Conservation (phyloP, 2,113 vertebrate genomes). For the Mus pahari region DNA sequence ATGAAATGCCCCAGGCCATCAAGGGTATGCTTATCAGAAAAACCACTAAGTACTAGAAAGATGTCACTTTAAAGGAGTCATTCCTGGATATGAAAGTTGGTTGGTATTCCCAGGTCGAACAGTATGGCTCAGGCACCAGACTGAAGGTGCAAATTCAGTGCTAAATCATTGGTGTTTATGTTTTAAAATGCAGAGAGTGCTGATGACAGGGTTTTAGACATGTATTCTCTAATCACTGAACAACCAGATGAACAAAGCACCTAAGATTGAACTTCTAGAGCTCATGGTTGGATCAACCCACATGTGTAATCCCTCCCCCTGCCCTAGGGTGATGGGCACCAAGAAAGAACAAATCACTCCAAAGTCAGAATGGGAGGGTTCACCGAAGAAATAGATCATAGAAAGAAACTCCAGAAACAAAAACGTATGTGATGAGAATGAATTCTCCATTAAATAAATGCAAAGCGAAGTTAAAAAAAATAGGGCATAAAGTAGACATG, state of each 20-base stretch:
- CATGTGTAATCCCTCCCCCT: not conserved
- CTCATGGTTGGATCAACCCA: not conserved
- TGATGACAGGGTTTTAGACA: not conserved
- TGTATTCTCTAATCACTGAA: not conserved
- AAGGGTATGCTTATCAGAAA: not conserved
- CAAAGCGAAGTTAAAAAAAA: not conserved
- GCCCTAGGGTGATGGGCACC: too few species aligned
- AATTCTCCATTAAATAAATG: not conserved
- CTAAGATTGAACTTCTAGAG: not conserved
- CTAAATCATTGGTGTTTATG: not conserved
- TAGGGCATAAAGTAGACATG: not conserved
- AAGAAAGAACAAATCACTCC: not conserved
- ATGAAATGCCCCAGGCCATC: not conserved
- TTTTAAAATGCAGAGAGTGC: not conserved
- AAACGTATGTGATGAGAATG: not conserved
- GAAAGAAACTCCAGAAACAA: not conserved
- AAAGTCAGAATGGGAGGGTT: not conserved
- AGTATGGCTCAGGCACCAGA: not conserved
- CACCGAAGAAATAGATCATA: not conserved
- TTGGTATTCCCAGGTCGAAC: not conserved
- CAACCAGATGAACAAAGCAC: not conserved
- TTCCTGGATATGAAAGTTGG: not conserved
- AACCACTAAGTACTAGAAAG: not conserved
- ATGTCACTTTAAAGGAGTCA: not conserved
- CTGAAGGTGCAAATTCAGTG: not conserved